A percentile compares a stretch with the other conserved stretches of the same genome.
Evolutionary conservation across 2,888 invertebrate genomes (phyloP).

Genomic region (Tenthredo amoena): DNA sequence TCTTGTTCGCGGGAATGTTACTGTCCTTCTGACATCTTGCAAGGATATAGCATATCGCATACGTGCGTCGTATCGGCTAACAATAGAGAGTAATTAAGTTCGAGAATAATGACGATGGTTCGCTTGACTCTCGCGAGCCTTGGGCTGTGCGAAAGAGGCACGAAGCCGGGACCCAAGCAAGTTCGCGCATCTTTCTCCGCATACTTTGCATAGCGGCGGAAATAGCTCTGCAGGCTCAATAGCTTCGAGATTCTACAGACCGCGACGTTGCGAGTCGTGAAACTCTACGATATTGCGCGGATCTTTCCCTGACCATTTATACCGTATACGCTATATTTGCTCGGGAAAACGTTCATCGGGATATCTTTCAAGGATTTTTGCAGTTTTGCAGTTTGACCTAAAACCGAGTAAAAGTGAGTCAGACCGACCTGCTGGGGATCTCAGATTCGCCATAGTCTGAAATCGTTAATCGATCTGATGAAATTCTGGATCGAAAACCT

Average conservation of each 20-base stretch:
- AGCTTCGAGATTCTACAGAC: background rate
- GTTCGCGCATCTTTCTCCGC: slow-evolving; percentile 49
- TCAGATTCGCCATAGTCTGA: background rate
- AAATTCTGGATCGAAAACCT: background rate
- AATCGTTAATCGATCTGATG: too few relatives aligned
- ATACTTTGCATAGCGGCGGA: slow-evolving; percentile 61
- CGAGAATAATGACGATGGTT: slow-evolving; percentile 10
- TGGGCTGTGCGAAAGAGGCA: background rate
- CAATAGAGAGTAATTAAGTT: slow-evolving; percentile 42
- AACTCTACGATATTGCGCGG: background rate
- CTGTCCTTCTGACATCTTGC: background rate
- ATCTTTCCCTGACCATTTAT: background rate
- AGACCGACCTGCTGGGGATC: too few relatives aligned
- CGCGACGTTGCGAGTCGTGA: background rate
- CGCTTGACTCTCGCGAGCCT: background rate
- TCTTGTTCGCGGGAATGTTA: background rate
- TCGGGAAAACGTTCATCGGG: too few relatives aligned
- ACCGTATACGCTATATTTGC: background rate
- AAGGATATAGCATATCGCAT: background rate
- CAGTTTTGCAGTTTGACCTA: background rate
- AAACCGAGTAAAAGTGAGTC: too few relatives aligned
- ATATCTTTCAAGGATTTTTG: background rate
- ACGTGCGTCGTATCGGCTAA: background rate
- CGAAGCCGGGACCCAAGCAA: background rate
- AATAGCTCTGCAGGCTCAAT: slow-evolving; percentile 60